Evolutionary conservation across 2,113 vertebrate species (phyloP), one percentile per base, ranked within the genome.

Genomic region (Paradoxurus hermaphroditus): DNA sequence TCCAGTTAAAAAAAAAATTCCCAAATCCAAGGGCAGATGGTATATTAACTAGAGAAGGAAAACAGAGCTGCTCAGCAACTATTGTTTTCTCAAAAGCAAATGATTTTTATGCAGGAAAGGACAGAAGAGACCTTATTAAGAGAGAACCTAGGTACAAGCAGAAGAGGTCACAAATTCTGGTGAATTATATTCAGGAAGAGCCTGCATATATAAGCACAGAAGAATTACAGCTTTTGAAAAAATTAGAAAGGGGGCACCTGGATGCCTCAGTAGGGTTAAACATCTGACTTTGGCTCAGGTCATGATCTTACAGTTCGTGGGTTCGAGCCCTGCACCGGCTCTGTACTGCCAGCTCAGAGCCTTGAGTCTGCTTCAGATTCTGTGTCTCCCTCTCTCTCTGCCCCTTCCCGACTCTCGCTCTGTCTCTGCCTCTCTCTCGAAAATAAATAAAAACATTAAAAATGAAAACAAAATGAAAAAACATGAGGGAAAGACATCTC

Each of bases 1-100:
- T n/a, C n/a, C n/a, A n/a, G 44, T 94, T 91, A 62, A 53, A 92
- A 36, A 49, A 46, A 75, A 62, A 94, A 72, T 14, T 13, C 39
- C 56, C 73, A 53, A 89, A 56, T 75, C 63, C 88, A 77, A 94
- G 68, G 44, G 65, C 97, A 97, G 94, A 93, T 93, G 93, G 75
- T 34, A 65, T 89, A 72, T 90, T 96, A 96, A 94, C 84, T 88
- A 94, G 91, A 83, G 56, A 94, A 93, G 65, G 63, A 79, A 94
- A 97, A 79, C 46, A 89, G 46, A 94, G 97, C 59, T 93, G 36
- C 51, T 96, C 46, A 93, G 41, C 70, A 87, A 82, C 84, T 97
- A 63, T 95, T 91, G 44, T 51, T 95, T 77, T 86, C 94, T 94
- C 91, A 68, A 95, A 96, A 90, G 46, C n/a, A 87, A 93, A 78